Evolutionary conservation across 2,888 invertebrate species (phyloP), one percentile per base, ranked within the genome.

Genomic region (Aquatica leii): DNA sequence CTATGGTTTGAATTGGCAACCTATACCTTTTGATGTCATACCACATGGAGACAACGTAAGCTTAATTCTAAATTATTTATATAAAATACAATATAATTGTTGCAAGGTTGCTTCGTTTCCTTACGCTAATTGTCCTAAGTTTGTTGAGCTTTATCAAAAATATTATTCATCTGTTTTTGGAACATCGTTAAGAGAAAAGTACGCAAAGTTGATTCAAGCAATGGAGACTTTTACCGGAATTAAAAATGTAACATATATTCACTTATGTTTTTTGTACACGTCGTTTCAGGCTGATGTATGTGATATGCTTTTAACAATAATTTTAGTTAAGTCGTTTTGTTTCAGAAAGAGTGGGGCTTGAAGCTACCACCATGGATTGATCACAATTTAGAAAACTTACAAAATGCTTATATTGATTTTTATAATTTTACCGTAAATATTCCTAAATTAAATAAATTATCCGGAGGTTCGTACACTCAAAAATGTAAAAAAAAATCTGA

Each of bases 301-400:
- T 6, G 9, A 6, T 6, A 31, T 4, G 9, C 4, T 31, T 6
- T 6, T 31, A 9, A 43, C 15, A 17, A 12, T 1, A 5, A 34
- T 14, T 11, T 2, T 18, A 18, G 2, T n/a, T 51, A 21, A 31
- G 1, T 14, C 5, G 9, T 49, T 21, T 18, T n/a, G 37, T 65
- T 78, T n/a, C 76, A 76, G 8, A 76, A 80, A 65, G 72, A 73
- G 52, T 65, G 79, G 69, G 78, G 79, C 60, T 65, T 82, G 21
- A 66, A 74, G 1, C 68, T 84, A 8, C 83, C 83, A 0, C 68
- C 74, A 20, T 84, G 84, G 84, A 75, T 81, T 0, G 64, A 69
- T 4, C 65, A 71, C 2, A 75, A 72, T 66, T 77, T 77, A 14
- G 54, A 74, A 56, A 74, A 82, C 14, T 71, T 78, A 1, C 73